Evolutionary conservation across 2,113 vertebrate genomes (phyloP).

Genomic region (Spermophilus dauricus): DNA sequence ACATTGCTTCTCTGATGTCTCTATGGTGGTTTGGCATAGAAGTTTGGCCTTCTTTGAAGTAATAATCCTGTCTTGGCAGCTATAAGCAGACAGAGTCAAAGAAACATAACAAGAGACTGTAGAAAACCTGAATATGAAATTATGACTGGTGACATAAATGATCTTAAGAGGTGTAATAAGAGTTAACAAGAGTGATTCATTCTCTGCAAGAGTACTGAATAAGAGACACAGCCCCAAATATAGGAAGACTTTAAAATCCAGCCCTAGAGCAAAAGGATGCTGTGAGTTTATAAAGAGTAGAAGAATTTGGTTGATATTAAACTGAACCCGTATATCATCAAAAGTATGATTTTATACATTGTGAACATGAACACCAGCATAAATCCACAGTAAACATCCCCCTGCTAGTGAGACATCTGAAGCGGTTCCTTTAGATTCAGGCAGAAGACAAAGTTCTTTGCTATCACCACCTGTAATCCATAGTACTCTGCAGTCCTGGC

Average conservation of each 20-base stretch:
- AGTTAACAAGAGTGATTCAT: slow-evolving; percentile 12
- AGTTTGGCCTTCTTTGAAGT: slow-evolving; percentile 65
- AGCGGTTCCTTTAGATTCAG: slow-evolving; percentile 24
- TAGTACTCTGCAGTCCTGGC: not conserved
- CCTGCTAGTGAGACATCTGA: not conserved
- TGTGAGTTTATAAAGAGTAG: not conserved
- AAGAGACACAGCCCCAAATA: not conserved
- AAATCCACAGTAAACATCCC: not conserved
- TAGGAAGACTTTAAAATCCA: slow-evolving; percentile 5
- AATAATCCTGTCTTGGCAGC: slow-evolving; percentile 56
- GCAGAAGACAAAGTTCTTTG: not conserved
- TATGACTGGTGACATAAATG: slow-evolving; percentile 12
- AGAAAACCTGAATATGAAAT: slow-evolving; percentile 59
- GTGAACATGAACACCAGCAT: slow-evolving; percentile 27
- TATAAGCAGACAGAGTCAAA: slow-evolving; percentile 2
- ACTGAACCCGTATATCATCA: not conserved
- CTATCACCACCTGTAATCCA: not conserved
- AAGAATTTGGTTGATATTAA: slow-evolving; percentile 8
- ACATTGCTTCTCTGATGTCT: not conserved
- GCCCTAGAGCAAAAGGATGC: not conserved
- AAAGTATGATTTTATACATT: not conserved
- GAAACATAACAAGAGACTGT: slow-evolving; percentile 31
- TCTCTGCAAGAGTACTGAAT: not conserved
- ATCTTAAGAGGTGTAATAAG: slow-evolving; percentile 15
- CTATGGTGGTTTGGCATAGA: not conserved